Evolutionary conservation across 2,113 vertebrate genomes (phyloP).

Genomic region (Zosterops lateralis): DNA sequence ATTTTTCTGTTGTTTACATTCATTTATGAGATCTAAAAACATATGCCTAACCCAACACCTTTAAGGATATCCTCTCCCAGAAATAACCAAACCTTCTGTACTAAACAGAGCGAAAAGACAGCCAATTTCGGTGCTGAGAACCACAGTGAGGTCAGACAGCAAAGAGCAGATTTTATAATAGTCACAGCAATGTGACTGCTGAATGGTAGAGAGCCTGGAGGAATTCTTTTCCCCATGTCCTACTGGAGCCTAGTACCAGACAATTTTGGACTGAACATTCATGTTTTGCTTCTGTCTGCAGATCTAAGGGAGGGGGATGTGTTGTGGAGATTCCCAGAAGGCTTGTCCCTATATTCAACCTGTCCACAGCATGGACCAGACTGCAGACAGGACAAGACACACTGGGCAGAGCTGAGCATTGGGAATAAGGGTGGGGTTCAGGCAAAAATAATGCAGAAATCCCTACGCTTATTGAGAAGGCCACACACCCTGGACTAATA

Average conservation of each 20-base stretch:
- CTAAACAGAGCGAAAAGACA: neutral
- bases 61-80: neutral
- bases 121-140: neutral
- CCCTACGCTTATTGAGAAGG: neutral
- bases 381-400: neutral
- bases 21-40: neutral
- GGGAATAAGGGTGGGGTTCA: neutral
- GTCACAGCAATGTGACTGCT: neutral
- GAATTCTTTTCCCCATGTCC: neutral
- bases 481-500: neutral
- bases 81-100: neutral
- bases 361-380: neutral
- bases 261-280: neutral
- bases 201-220: neutral
- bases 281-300: rapidly evolving
- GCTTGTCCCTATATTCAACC: neutral
- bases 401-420: neutral
- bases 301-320: neutral
- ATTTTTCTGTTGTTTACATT: neutral
- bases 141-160: neutral
- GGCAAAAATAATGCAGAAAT: neutral
- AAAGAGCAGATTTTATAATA: neutral
- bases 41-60: neutral
- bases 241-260: neutral
- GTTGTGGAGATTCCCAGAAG: neutral